Base-by-base conservation (phyloP, 1,140 invertebrate species). In the Zaprionus africanus region DNA sequence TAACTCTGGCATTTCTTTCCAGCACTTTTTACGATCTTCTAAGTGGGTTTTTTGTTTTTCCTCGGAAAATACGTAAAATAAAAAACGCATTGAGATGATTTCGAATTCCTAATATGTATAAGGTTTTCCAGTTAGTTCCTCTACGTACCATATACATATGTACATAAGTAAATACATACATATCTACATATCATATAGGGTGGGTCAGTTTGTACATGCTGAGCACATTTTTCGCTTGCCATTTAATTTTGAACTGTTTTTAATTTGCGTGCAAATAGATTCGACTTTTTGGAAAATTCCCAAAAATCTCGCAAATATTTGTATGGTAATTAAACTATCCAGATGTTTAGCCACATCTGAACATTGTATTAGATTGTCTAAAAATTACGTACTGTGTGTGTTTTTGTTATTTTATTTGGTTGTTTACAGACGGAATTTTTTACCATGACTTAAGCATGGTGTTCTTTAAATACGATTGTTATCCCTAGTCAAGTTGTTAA, bases 31-130 rank as follows among this genome's bases (percentile, higher is more conserved):
- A 67, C 56, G 38, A 57, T 75, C 60, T 66, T 58, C 62, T 61
- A 67, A 80, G 61, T 80, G 71, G 64, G 34, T 68, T 74, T 54
- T 69, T 61, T 74, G 63, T 74, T 63, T 54, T 79, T 79, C 43
- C 17, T 36, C 49, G 38, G 66, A 81, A 80, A 76, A 54, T 58
- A 64, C 56, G 41, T 58, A 64, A 65, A 56, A 65, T 28, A 65
- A 57, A 65, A 56, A 43, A 56, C 22, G 22, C 12, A 54, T 64
- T 38, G 7, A 49, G 22, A 54, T 54, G 49, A 46, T 64, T 64
- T 64, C 24, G 51, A 19, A 54, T 54, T 41, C 51, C 62, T 41
- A 65, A 56, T 65, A 65, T 36, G 38, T 57, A 65, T 51, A 26
- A 28, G 36, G 24, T 36, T 51, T 51, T 64, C 51, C 51, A 38